Evolutionary conservation across 2,113 vertebrate species (phyloP), one percentile per base, ranked within the genome.

Genomic region (Ascaphus truei): DNA sequence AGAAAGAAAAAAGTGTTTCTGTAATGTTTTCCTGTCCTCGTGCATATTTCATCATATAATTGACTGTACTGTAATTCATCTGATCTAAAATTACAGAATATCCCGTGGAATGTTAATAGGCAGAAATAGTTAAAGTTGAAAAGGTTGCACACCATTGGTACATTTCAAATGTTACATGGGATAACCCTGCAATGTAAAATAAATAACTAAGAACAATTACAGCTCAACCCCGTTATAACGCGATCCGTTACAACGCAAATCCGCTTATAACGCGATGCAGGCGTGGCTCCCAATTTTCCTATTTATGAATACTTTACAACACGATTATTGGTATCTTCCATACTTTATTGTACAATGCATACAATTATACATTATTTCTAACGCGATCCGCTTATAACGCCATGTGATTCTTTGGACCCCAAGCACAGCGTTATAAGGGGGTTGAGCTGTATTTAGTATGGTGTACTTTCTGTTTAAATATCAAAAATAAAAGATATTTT

Each of bases 81-180:
- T 65, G 48, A 65, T 65, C 62, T 65, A 53, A 65, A 37, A 65
- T 65, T 65, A 53, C 48, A 65, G 20, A 20, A 52, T 52, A 22
- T 23, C 48, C 52, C 36, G 39, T 52, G 62, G 62, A 65, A 65
- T 65, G 55, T 55, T 66, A 66, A 66, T 66, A n/a, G n/a, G 34
- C 51, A 15, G 29, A 36, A 26, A 22, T 13, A 58, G 53, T 33
- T 34, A 65, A 65, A 65, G 62, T 66, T 34, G 56, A 12, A 66
- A 57, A 68, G 64, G 64, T 68, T 57, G 36, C 37, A 68, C 27
- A 57, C 26, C 13, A 57, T 47, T 68, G 45, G 36, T 31, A 20
- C 23, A 31, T 45, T 33, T 23, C 27, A 33, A 8, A 33, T 11
- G 22, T 25, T 25, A 3, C 29, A 47, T 13, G 12, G 12, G 47